phyloP scores from a whole-genome alignment of 2,888 invertebrate species.

The Gryllus longicercus region DNA sequence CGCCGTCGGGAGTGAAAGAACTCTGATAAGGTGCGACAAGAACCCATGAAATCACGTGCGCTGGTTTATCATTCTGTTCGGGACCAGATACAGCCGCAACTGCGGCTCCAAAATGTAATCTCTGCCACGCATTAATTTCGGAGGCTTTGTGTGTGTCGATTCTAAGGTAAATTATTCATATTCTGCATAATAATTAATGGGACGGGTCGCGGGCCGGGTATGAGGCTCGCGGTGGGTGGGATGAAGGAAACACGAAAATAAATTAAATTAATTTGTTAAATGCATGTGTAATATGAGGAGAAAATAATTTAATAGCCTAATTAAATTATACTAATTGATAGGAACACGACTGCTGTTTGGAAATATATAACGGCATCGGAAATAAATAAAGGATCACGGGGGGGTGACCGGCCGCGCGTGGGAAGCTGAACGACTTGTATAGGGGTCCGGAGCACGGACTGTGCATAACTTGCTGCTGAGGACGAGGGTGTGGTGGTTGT shows the following conservation, averaged over 20 bases:
- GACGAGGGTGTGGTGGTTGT: too few relatives aligned
- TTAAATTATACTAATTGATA: slow-evolving; percentile 17
- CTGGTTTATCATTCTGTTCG: too few relatives aligned
- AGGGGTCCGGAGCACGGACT: too few relatives aligned
- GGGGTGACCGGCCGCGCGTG: too few relatives aligned
- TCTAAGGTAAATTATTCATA: slow-evolving; percentile 17
- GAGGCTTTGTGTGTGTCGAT: background rate
- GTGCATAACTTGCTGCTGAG: too few relatives aligned
- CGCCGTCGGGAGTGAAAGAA: too few relatives aligned
- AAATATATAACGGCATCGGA: background rate
- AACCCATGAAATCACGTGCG: too few relatives aligned
- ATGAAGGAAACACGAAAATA: background rate
- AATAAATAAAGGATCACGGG: background rate
- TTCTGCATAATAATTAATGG: slow-evolving; percentile 7
- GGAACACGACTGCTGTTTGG: background rate
- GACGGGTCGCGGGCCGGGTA: background rate
- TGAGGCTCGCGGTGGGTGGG: slow-evolving; percentile 3
- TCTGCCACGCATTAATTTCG: background rate
- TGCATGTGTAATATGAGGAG: background rate
- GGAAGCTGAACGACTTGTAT: too few relatives aligned
- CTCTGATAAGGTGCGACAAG: too few relatives aligned
- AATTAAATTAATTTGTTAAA: slow-evolving; percentile 8
- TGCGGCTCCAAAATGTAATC: background rate
- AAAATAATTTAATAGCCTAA: slow-evolving; percentile 11
- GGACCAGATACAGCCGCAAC: background rate